Evolutionary conservation across 2,113 vertebrate species (phyloP), one percentile per base, ranked within the genome.

Genomic region (Nannospalax galili): DNA sequence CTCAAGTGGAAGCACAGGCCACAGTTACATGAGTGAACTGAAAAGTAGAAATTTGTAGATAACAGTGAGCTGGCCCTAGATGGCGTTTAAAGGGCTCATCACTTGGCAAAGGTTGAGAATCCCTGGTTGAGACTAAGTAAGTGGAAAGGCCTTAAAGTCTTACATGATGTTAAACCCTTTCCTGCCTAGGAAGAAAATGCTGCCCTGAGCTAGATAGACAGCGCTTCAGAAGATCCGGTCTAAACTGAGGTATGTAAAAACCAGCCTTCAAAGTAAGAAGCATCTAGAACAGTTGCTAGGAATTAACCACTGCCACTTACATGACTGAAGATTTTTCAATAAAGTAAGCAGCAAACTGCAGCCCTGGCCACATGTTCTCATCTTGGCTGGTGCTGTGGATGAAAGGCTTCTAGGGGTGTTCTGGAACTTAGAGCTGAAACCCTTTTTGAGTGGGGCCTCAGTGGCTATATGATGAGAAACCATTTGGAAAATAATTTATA

Each of bases 131-230:
- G 89, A 84, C 86, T 20, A 60, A 85, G 40, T n/a, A 40, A 87
- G 28, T 37, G 60, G 92, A 90, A 93, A 73, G 90, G 89, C 75
- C 77, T 73, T 73, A 24, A 92, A 88, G 70, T 92, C 96, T 96
- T 88, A 94, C 58, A 0, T 95, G 77, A 96, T 92, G 87, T 91
- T 95, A 81, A 95, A 95, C 96, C 97, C 96, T 97, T 95, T 97
- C 95, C 28, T 97, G 96, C 92, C 96, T 97, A 97, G 97, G 97
- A 78, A 88, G 84, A 97, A 96, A 87, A 94, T 26, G 90, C 93
- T 40, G 85, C 30, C 87, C 91, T 82, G 94, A 92, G 87, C 32
- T 95, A 96, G 95, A 92, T 94, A 96, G 95, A 92, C 88, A 94
- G 88, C 24, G 77, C 91, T 90, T 91, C 95, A 58, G 95, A 97